phyloP scores from a whole-genome alignment of 2,797 vertebrate genomes.

The Fundulus diaphanus region DNA sequence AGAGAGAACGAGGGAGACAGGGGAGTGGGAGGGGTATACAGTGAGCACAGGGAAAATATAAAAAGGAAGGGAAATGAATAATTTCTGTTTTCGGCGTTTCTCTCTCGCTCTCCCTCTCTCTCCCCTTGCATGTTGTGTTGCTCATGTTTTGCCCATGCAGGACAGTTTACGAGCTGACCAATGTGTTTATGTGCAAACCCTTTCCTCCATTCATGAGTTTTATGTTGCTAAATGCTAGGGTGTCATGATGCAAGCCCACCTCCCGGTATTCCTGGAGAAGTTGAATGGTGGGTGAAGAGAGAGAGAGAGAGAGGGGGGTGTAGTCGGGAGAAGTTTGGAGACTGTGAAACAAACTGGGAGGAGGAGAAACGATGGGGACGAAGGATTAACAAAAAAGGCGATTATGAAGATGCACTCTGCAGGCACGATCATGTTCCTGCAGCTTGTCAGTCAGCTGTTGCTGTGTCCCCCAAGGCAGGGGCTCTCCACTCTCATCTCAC shows the following conservation, averaged over 20 bases:
- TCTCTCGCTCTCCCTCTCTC: conserved; percentile 33
- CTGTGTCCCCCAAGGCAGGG: conserved; percentile 71
- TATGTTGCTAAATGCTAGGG: conserved; percentile 62
- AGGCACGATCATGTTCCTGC: conserved; percentile 68
- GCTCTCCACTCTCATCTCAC: conserved; percentile 69
- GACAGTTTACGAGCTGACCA: conserved; percentile 62
- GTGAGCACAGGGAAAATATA: conserved; percentile 78
- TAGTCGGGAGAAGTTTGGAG: conserved; percentile 13
- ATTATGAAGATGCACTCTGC: conserved; percentile 55
- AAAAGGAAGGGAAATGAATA: conserved; percentile 81
- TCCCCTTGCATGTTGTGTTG: conserved; percentile 64
- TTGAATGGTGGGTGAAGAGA: conserved; percentile 15
- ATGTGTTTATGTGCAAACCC: conserved; percentile 81
- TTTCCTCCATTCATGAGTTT: conserved; percentile 68
- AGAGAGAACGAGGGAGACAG: conserved; percentile 62
- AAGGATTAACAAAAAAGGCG: conserved; percentile 33
- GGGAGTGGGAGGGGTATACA: conserved; percentile 69
- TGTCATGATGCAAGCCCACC: conserved; percentile 51
- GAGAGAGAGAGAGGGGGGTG: too few relatives aligned
- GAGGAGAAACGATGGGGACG: conserved; percentile 26
- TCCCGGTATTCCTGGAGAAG: conserved; percentile 19
- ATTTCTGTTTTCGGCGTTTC: conserved; percentile 78
- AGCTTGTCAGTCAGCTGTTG: conserved; percentile 73
- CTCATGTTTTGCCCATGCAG: conserved; percentile 61
- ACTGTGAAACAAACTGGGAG: conserved; percentile 19